Evolutionary conservation across 2,797 vertebrate genomes (phyloP).

Genomic region (Carduelis carduelis): DNA sequence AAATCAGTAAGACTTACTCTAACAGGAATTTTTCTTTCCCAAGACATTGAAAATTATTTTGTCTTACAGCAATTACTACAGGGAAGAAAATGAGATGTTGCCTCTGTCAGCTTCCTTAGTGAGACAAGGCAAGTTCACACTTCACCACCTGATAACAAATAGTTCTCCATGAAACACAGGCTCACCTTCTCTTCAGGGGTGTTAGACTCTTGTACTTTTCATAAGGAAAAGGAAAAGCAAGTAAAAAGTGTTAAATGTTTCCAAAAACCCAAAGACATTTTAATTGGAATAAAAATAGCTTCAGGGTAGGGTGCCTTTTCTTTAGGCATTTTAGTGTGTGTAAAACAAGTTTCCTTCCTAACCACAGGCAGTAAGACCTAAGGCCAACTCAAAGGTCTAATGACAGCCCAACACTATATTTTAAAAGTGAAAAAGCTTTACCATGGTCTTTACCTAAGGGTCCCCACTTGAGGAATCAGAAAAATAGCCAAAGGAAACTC

Average conservation of each 20-base stretch:
- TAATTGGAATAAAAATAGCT: slow-evolving; percentile 12
- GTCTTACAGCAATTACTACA: slow-evolving; percentile 46
- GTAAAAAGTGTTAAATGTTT: neutral
- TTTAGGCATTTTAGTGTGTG: neutral
- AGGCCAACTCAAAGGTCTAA: neutral
- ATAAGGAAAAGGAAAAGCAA: neutral
- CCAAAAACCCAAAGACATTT: neutral
- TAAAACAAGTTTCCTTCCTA: slow-evolving; percentile 1
- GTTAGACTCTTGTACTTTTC: neutral
- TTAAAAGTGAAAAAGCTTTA: neutral
- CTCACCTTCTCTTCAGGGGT: slow-evolving; percentile 33
- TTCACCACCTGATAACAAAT: slow-evolving; percentile 44
- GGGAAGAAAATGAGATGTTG: slow-evolving; percentile 63
- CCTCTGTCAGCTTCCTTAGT: slow-evolving; percentile 60
- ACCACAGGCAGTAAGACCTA: neutral
- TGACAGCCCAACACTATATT: neutral
- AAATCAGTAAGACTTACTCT: slow-evolving; percentile 65
- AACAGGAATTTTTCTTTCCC: slow-evolving; percentile 56
- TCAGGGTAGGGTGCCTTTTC: neutral
- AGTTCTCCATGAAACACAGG: slow-evolving; percentile 19
- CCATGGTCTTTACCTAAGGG: neutral
- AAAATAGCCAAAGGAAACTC: neutral
- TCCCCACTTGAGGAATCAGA: neutral
- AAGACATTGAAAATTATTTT: slow-evolving; percentile 68
- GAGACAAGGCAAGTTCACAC: slow-evolving; percentile 61